phyloP scores from a whole-genome alignment of 2,888 invertebrate species.

The Arrhopalites spinosus region DNA sequence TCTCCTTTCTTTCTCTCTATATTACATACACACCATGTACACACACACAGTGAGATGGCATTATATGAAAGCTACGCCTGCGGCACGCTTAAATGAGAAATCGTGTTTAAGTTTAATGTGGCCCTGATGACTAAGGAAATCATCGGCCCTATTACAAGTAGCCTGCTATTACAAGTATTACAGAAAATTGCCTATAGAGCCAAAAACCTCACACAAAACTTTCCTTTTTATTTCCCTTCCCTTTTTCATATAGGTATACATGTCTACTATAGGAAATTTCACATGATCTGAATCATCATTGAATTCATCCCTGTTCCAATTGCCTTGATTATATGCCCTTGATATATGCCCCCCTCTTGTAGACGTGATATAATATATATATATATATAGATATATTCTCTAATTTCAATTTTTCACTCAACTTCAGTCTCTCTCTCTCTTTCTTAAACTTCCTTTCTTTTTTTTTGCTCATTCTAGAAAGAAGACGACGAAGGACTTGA shows the following conservation, averaged over 20 bases:
- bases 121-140: slow-evolving; percentile 47
- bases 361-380: too few relatives aligned
- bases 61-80: slow-evolving; percentile 28
- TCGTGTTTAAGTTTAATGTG: slow-evolving; percentile 54
- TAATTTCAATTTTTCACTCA: slow-evolving; percentile 52
- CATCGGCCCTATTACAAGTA: slow-evolving; percentile 52
- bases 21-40: too few relatives aligned
- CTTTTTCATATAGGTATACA: slow-evolving; percentile 35
- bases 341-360: too few relatives aligned
- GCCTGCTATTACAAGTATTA: slow-evolving; percentile 53
- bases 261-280: slow-evolving; percentile 5
- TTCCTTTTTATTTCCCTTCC: slow-evolving; percentile 42
- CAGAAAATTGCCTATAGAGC: slow-evolving; percentile 53
- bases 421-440: slow-evolving; percentile 23
- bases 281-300: slow-evolving; percentile 40
- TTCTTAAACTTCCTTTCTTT: not conserved
- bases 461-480: not conserved
- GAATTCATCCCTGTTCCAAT: slow-evolving; percentile 49
- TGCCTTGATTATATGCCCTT: slow-evolving; percentile 26
- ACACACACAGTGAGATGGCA: too few relatives aligned
- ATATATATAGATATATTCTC: slow-evolving; percentile 36
- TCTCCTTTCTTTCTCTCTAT: not conserved
- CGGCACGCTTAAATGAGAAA: slow-evolving; percentile 51
- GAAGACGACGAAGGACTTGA: not conserved
- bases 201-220: slow-evolving; percentile 46